phyloP scores from a whole-genome alignment of 2,113 vertebrate species.

The Rhabdornis inornatus region DNA sequence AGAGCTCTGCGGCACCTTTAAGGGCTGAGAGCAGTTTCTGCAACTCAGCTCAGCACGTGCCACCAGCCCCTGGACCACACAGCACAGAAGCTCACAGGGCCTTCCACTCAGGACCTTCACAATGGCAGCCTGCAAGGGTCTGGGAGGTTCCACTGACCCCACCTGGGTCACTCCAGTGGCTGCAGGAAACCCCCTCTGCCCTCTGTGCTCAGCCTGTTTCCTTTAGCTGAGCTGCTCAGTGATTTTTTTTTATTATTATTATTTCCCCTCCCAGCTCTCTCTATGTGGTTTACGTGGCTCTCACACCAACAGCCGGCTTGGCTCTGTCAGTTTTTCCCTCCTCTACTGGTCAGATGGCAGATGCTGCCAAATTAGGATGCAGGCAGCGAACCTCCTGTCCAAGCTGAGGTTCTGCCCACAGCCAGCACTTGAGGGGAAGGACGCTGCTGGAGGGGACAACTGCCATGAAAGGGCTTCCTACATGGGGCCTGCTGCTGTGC shows the following conservation, averaged over 20 bases:
- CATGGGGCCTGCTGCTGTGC: not conserved
- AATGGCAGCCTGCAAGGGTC: not conserved
- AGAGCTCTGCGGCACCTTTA: not conserved
- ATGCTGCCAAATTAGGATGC: constrained; percentile 43
- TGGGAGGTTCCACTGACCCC: not conserved
- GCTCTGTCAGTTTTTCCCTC: not conserved
- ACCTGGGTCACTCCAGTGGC: not conserved
- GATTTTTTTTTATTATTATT: not conserved
- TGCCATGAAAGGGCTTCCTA: not conserved
- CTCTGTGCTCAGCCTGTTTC: not conserved
- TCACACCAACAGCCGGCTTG: not conserved
- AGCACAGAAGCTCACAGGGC: not conserved
- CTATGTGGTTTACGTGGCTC: not conserved
- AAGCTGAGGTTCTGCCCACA: not conserved
- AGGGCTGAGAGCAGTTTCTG: not conserved
- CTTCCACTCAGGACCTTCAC: accelerated
- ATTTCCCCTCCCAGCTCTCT: not conserved
- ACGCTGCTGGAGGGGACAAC: accelerated
- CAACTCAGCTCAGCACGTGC: not conserved
- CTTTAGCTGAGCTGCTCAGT: not conserved
- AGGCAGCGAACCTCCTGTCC: not conserved
- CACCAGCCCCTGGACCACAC: accelerated
- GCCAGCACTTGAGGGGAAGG: accelerated
- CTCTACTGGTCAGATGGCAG: not conserved
- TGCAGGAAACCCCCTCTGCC: not conserved